These are phyloP conservation scores for Sebastes minor DNA, from an alignment of 2,797 vertebrate genomes.

Conservation along the genomic window DNA sequence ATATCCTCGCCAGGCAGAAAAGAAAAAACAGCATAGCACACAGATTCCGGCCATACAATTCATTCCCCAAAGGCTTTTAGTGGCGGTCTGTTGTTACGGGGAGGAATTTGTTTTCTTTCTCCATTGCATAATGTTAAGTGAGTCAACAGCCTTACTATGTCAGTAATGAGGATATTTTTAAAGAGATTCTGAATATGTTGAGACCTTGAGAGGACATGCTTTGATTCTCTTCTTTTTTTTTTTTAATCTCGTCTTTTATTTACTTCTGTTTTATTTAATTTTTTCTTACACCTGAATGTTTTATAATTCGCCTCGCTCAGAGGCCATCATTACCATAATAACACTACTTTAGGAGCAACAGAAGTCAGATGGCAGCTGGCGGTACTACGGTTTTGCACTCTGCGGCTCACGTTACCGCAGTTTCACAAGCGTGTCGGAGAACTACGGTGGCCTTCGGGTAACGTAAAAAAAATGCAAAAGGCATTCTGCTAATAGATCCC, in stretches of 20 bases:
- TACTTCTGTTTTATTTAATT: rapidly evolving
- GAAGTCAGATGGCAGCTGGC: too few species aligned
- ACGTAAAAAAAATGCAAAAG: too few species aligned
- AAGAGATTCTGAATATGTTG: neutral
- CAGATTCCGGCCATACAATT: conserved; percentile 67
- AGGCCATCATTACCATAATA: too few species aligned
- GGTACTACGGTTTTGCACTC: too few species aligned
- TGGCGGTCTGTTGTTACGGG: conserved; percentile 29
- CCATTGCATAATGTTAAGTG: conserved; percentile 42
- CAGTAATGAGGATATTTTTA: neutral
- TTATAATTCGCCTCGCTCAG: neutral
- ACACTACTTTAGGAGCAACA: too few species aligned
- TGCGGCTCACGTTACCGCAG: too few species aligned
- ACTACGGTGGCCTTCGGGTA: too few species aligned
- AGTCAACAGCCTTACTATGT: conserved; percentile 20
- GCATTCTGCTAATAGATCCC: too few species aligned
- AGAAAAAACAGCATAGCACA: conserved; percentile 36
- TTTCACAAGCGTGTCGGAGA: too few species aligned
- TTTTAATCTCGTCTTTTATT: neutral
- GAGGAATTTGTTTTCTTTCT: conserved; percentile 63
- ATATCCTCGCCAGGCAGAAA: conserved; percentile 66
- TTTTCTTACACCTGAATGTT: neutral
- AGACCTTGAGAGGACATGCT: neutral
- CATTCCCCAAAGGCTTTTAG: conserved; percentile 30
- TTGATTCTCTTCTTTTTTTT: neutral